Evolutionary conservation across 2,888 invertebrate genomes (phyloP), one percentile per base, ranked within the genome.

Genomic region (Lasioglossum zephyrum): DNA sequence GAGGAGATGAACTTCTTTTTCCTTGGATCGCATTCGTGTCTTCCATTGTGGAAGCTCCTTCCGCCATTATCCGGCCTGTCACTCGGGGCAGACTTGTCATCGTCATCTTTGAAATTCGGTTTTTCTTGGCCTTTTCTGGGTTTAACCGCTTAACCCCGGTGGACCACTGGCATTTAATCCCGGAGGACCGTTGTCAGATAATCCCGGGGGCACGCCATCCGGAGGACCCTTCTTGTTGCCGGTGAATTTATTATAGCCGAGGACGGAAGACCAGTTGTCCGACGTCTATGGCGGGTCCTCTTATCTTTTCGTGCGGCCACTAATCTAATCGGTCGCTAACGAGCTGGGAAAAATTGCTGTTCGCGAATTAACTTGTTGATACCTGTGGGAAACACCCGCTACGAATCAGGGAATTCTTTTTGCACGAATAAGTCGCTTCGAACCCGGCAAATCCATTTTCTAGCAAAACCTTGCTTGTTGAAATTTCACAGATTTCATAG

Each of bases 211-310:
- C 18, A 53, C 4, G 13, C 73, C 80, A 82, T 82, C 82, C 72
- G 88, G 77, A 69, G 86, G 78, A n/a, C 82, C 87, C 74, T 70
- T 79, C n/a, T 22, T 69, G 57, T n/a, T n/a, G 57, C 57, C 57
- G 11, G n/a, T 57, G 57, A 57, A 57, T 57, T 57, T 57, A 63
- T 83, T 83, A 9, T 22, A 16, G 69, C 36, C 39, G 47, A 47
- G 63, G n/a, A 36, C 70, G 22, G 86, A 57, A n/a, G 69, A 22
- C 47, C 82, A 44, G 66, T 69, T 44, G 66, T 79, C 77, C 57
- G 31, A 9, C n/a, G 41, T 16, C 79, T 70, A 79, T 31, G 79
- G 79, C 22, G 72, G 79, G 16, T 39, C 57, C 74, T 47, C 49
- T 49, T 49, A 76, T 63, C 72, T 79, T 72, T 31, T 79, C 39